Base-by-base conservation (phyloP, 2,797 vertebrate species). In the Propithecus deckenii region DNA sequence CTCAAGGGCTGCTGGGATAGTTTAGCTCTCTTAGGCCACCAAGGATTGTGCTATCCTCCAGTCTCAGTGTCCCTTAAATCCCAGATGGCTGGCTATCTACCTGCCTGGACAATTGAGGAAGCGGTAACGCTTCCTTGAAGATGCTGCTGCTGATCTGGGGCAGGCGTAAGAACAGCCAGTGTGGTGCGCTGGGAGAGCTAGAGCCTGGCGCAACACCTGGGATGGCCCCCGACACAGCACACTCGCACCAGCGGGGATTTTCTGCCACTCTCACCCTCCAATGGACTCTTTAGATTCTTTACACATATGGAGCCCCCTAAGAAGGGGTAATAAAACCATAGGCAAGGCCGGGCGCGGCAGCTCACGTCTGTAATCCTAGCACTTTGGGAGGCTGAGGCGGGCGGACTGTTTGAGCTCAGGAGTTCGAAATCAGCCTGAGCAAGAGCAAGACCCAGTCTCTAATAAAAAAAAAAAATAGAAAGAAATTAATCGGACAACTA, bases 1-100 rank as follows among this genome's bases (percentile, higher is more conserved):
- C 0, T 1, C 1, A 1, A 23, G 6, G 71, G 15, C 9, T 8
- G 20, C 10, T 3, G 22, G 14, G 52, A 83, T 35, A 25, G 30
- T 32, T 23, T 1, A 23, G n/a, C 30, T 69, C 3, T 48, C 38
- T 71, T 7, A 38, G 2, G 7, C 20, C n/a, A 46, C 65, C 52
- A 75, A 46, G 43, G 35, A 22, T 1, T 57, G 18, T 43, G 28
- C 28, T 22, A 76, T 20, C 23, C 2, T 30, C 10, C 32, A 59
- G 57, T 7, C 67, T 83, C 41, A n/a, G 76, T 14, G 32, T 9
- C n/a, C 22, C 13, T 65, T 67, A 41, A 55, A 46, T 59, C n/a
- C 17, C 46, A 48, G 65, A 89, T 25, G 32, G 25, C n/a, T 87
- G 79, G 30, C 10, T 14, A 76, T 4, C 50, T 4, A n/a, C 7